phyloP scores from a whole-genome alignment of 2,113 vertebrate genomes.

The Cygnus buccinator region DNA sequence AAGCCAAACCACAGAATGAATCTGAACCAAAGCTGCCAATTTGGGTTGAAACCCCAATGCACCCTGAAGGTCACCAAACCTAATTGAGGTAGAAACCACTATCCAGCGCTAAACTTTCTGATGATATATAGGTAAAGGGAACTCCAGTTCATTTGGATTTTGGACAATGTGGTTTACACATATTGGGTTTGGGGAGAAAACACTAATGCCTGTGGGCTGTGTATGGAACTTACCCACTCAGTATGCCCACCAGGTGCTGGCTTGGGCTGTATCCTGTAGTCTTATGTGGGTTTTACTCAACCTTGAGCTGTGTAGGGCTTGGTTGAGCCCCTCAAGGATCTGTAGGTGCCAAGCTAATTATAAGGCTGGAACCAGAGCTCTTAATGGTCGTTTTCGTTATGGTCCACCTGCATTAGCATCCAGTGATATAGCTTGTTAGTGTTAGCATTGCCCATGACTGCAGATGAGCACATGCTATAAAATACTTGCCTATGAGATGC shows the following conservation, averaged over 20 bases:
- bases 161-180: background rate
- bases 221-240: background rate
- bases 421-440: background rate
- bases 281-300: no score
- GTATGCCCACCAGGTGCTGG: background rate
- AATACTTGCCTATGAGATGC: background rate
- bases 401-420: background rate
- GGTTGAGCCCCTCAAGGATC: background rate
- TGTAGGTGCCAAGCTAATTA: background rate
- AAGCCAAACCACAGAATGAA: background rate
- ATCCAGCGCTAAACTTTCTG: accelerated
- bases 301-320: background rate
- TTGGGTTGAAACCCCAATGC: background rate
- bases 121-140: background rate
- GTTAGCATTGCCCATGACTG: background rate
- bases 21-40: constrained; percentile 6
- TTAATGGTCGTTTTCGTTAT: background rate
- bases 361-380: background rate
- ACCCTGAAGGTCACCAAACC: background rate
- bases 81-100: constrained; percentile 16
- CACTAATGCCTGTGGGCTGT: background rate
- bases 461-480: background rate
- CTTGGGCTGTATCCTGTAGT: background rate
- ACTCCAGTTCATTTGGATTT: background rate
- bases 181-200: background rate